phyloP scores from a whole-genome alignment of 1,140 invertebrate genomes.

The Dryas iulia region DNA sequence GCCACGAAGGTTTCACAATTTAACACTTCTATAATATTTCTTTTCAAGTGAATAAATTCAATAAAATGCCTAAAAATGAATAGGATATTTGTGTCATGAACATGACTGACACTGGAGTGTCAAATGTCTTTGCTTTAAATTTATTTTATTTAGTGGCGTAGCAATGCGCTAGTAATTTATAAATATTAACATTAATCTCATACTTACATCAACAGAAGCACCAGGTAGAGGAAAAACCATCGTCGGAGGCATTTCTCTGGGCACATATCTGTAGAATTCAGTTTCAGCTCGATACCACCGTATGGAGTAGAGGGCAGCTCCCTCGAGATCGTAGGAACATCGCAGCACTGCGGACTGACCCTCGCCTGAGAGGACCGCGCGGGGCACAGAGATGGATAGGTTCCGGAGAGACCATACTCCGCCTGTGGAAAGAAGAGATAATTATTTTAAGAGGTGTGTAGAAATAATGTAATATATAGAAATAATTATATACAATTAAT shows the following conservation, averaged over 20 bases:
- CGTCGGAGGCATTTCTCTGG: conserved; percentile 85
- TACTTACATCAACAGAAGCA: conserved; percentile 87
- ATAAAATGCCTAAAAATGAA: no score
- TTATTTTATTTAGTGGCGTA: no score
- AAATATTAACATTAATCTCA: background rate
- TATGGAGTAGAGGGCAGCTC: conserved; percentile 88
- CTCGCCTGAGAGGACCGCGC: conserved; percentile 85
- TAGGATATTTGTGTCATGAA: no score
- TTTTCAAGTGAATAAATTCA: no score
- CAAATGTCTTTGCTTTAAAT: no score
- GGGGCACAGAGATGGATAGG: conserved; percentile 87
- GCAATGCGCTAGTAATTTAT: no score
- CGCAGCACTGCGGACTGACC: conserved; percentile 86
- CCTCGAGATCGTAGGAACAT: conserved; percentile 90
- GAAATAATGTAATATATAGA: no score
- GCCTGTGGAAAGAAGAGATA: conserved; percentile 75
- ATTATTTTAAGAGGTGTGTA: background rate
- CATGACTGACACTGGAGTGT: no score
- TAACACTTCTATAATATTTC: no score
- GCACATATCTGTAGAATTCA: conserved; percentile 90
- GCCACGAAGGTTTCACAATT: no score
- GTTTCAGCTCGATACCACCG: conserved; percentile 90
- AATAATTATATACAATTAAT: no score
- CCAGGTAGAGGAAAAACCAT: conserved; percentile 86
- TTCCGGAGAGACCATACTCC: conserved; percentile 84